Evolutionary conservation across 1,140 invertebrate genomes (phyloP), one percentile per base, ranked within the genome.

Genomic region (Diabrotica virgifera): DNA sequence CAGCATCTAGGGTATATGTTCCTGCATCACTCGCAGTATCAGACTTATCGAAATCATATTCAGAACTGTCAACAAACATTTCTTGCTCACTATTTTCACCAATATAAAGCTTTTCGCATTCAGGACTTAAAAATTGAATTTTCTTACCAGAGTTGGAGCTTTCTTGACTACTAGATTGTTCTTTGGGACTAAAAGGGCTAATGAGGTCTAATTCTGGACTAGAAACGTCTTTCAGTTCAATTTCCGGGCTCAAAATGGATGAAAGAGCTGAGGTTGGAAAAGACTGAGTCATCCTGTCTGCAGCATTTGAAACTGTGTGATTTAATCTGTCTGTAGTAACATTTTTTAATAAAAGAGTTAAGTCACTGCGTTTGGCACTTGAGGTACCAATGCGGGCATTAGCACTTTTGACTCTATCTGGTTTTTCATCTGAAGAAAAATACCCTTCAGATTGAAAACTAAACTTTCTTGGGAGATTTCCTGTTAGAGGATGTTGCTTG

Each of bases 1-100:
- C 90, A 61, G 89, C 89, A 70, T 93, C 90, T 40, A 96, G 87
- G 0, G 93, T 95, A 70, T 95, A 96, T 1, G 93, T 96, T 36
- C 93, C 93, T 6, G 90, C 84, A 76, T 93, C 91, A 78, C 91
- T 93, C 0, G 87, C 83, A 36, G 89, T 88, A 69, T 89, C 90
- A 35, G 85, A 86, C 69, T 76, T 81, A 55, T 78, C 76, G 59
- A 75, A 75, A 67, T 77, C 74, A 63, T 67, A 73, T 14, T 77
- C 74, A 9, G 66, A 63, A 35, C 67, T 69, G 40, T 66, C 64
- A 57, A 71, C 51, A 40, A 72, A 72, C 14, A 57, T 59, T 8
- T 67, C 54, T 36, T 68, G 50, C 51, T 66, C 59, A 58, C 64
- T 56, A 11, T 65, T 53, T 52, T 53, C 40, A 65, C 51, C 36